phyloP scores from a whole-genome alignment of 2,113 vertebrate species.

The Channa argus region DNA sequence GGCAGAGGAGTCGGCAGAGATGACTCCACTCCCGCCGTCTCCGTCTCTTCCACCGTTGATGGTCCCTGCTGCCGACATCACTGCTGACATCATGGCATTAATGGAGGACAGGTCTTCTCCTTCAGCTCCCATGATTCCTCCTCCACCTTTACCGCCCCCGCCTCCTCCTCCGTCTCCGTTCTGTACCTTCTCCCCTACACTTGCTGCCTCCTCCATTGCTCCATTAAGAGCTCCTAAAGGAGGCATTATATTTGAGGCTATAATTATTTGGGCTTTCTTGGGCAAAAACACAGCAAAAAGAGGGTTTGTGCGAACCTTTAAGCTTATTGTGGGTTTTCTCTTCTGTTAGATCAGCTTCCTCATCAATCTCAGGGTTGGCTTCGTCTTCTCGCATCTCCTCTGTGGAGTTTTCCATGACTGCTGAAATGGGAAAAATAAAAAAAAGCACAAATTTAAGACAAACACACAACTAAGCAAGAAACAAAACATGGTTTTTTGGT shows the following conservation, averaged over 20 bases:
- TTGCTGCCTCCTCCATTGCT: constrained; percentile 19
- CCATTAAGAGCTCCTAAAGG: constrained; percentile 43
- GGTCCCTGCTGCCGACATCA: constrained; percentile 88
- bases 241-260: neutral
- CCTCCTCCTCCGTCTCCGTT: constrained; percentile 54
- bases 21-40: constrained; percentile 73
- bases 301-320: constrained; percentile 34
- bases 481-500: no score
- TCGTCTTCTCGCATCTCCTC: constrained; percentile 57
- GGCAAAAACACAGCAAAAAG: accelerated
- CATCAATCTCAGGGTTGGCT: constrained; percentile 31
- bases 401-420: constrained; percentile 69
- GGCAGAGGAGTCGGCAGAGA: constrained; percentile 59
- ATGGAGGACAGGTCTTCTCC: constrained; percentile 89
- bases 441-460: neutral
- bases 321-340: constrained; percentile 47
- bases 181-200: constrained; percentile 66
- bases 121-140: constrained; percentile 38
- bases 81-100: constrained; percentile 92
- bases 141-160: constrained; percentile 55
- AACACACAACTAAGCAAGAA: no score
- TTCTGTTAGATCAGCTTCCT: constrained; percentile 42
- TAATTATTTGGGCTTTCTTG: neutral
- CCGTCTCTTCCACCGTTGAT: constrained; percentile 83
- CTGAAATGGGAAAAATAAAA: neutral